Conservation (phyloP, 1,140 invertebrate species). For the Calosoma granatense region DNA sequence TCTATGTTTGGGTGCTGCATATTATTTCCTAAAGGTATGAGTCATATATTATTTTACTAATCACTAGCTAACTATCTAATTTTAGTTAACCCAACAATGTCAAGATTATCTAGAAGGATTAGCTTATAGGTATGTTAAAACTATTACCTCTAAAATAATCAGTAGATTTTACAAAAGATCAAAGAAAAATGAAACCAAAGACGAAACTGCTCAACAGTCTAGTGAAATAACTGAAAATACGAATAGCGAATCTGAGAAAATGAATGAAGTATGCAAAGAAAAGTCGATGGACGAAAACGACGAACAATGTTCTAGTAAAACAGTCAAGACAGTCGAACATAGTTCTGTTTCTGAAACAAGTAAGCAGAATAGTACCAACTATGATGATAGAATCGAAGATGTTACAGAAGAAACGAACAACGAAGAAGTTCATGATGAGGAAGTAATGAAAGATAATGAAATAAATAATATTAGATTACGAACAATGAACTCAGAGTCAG, state of each 20-base stretch:
- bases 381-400: neutral
- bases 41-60: no score
- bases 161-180: slow-evolving; percentile 9
- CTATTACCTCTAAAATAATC: slow-evolving; percentile 5
- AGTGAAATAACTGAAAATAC: neutral
- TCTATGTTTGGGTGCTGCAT: slow-evolving; percentile 38
- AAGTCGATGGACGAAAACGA: neutral
- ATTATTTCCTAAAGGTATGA: slow-evolving; percentile 46
- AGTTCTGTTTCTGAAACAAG: no score
- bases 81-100: slow-evolving; percentile 56
- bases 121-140: slow-evolving; percentile 26
- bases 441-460: slow-evolving; percentile 4
- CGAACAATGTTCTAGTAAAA: no score
- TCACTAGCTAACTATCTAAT: no score
- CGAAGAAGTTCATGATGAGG: neutral
- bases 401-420: neutral
- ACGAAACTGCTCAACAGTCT: slow-evolving; percentile 9
- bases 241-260: no score
- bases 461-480: slow-evolving; percentile 8
- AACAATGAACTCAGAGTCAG: slow-evolving; percentile 11
- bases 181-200: slow-evolving; percentile 1
- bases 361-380: slow-evolving; percentile 1
- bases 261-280: neutral
- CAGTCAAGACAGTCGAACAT: no score
- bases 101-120: slow-evolving; percentile 63